Conservation (phyloP, 35 echinoderm and acorn worm species). For the Lytechinus pictus region DNA sequence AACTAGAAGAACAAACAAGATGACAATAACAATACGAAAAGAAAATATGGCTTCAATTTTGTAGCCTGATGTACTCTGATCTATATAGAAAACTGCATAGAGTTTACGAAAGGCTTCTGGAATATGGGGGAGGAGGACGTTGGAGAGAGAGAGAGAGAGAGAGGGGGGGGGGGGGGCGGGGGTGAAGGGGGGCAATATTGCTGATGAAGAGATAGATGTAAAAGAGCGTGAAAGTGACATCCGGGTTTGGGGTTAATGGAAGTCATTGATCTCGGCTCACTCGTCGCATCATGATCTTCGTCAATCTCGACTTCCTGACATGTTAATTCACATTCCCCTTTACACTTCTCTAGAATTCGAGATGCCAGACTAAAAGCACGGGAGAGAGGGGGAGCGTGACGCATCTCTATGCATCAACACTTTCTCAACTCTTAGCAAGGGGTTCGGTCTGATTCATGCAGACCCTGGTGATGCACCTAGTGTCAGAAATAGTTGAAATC, state of each 20-base stretch:
- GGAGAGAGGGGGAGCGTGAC: not conserved
- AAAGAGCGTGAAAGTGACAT: not conserved
- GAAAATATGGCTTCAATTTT: too few relatives aligned
- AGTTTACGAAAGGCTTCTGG: not conserved
- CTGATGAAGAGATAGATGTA: not conserved
- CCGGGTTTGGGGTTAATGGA: not conserved
- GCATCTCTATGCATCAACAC: not conserved
- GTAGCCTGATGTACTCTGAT: too few relatives aligned
- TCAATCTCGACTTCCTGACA: not conserved
- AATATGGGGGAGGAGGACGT: not conserved
- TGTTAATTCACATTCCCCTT: not conserved
- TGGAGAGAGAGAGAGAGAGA: not conserved
- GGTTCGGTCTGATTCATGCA: too few relatives aligned
- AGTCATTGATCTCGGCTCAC: slow-evolving; percentile 9
- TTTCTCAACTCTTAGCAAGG: not conserved
- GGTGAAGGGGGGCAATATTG: too few relatives aligned
- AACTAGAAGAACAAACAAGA: too few relatives aligned
- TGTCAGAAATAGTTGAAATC: too few relatives aligned
- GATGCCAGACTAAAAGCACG: not conserved
- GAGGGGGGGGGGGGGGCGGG: not conserved
- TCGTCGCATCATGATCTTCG: not conserved
- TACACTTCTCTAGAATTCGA: not conserved
- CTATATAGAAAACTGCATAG: too few relatives aligned
- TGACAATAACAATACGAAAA: too few relatives aligned
- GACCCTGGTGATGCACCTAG: too few relatives aligned